phyloP scores from a whole-genome alignment of 1,140 invertebrate genomes.

The Sycophila sp. region DNA sequence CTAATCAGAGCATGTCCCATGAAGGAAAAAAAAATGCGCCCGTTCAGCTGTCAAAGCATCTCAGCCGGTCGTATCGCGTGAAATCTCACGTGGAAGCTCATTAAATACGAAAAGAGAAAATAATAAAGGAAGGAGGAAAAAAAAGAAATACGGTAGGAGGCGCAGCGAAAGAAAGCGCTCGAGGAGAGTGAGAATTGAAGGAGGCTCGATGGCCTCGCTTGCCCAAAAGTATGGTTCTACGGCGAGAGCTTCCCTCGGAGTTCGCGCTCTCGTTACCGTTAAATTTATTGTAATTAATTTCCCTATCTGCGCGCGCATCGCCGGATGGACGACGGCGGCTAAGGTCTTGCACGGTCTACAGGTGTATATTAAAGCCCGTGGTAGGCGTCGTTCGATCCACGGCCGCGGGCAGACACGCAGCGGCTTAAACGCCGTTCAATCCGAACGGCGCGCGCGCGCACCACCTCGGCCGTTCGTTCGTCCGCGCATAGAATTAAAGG shows the following conservation, averaged over 20 bases:
- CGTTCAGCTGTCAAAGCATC: neutral
- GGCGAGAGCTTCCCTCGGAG: neutral
- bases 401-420: neutral
- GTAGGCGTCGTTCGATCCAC: conserved; percentile 28
- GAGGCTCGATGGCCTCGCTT: conserved; percentile 48
- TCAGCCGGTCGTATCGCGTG: neutral
- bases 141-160: no score
- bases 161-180: no score
- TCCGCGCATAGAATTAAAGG: conserved; percentile 43
- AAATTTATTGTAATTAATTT: conserved; percentile 68
- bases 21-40: neutral
- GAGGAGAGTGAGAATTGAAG: no score
- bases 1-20: neutral
- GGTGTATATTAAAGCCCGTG: conserved; percentile 19
- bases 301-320: conserved; percentile 57
- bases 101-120: conserved; percentile 16
- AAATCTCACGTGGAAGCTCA: conserved; percentile 2
- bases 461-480: neutral
- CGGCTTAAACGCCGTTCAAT: conserved; percentile 57
- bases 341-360: neutral
- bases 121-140: neutral
- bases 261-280: conserved; percentile 61
- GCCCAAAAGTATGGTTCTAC: conserved; percentile 42
- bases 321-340: conserved; percentile 47
- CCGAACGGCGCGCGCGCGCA: conserved; percentile 20